Evolutionary conservation across 2,797 vertebrate genomes (phyloP).

Genomic region (Hozukius guyotensis): DNA sequence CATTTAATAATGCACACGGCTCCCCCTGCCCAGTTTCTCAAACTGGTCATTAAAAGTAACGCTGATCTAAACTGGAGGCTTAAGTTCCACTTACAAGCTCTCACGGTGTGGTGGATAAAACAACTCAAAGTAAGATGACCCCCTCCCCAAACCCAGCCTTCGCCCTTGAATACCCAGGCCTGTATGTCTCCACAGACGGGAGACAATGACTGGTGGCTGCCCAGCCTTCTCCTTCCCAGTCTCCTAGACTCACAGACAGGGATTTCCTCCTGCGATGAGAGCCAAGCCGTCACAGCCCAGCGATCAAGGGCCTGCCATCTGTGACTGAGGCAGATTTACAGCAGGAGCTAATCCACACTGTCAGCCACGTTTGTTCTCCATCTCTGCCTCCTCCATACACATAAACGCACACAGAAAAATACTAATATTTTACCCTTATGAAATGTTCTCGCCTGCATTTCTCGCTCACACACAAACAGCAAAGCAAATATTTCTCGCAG

Average conservation of each 20-base stretch:
- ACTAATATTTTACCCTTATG: conserved; percentile 45
- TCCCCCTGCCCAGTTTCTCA: conserved; percentile 60
- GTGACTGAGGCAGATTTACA: conserved; percentile 83
- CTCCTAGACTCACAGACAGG: conserved; percentile 77
- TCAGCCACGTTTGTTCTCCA: conserved; percentile 77
- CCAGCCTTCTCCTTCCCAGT: conserved; percentile 69
- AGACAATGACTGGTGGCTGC: conserved; percentile 73
- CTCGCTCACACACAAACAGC: conserved; percentile 2
- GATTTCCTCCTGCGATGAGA: conserved; percentile 83
- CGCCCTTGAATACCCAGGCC: conserved; percentile 52
- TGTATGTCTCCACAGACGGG: conserved; percentile 52
- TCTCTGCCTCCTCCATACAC: conserved; percentile 62
- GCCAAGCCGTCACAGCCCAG: conserved; percentile 84
- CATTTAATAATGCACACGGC: conserved; percentile 70
- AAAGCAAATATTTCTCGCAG: conserved; percentile 36
- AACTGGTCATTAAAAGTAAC: conserved; percentile 72
- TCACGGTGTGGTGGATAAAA: conserved; percentile 46
- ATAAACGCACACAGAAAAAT: conserved; percentile 46
- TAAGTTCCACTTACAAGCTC: conserved; percentile 60
- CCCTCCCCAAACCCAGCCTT: conserved; percentile 41
- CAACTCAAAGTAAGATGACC: conserved; percentile 56
- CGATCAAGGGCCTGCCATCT: conserved; percentile 84
- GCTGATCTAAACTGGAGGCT: conserved; percentile 64
- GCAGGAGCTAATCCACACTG: conserved; percentile 83
- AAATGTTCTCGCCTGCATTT: conserved; percentile 27